Conservation (phyloP, 2,797 vertebrate species). For the Channallabes apus region DNA sequence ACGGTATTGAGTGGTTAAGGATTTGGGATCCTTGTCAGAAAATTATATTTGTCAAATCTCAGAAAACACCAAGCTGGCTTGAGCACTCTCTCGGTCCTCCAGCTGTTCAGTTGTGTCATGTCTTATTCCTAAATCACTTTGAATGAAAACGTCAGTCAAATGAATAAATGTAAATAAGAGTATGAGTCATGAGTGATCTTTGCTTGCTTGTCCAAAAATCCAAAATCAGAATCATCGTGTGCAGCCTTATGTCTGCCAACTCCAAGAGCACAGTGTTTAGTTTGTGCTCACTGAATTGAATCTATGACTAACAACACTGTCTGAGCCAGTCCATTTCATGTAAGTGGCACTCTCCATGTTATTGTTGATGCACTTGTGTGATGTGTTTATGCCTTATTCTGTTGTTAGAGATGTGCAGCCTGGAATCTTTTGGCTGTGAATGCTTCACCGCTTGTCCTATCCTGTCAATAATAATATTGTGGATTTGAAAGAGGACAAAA, state of each 20-base stretch:
- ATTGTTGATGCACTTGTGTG: background rate
- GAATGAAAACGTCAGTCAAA: background rate
- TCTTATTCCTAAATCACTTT: background rate
- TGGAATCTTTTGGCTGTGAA: constrained; percentile 12
- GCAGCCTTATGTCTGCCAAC: background rate
- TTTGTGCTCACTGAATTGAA: background rate
- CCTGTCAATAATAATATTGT: background rate
- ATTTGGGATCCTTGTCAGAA: background rate
- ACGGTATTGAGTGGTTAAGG: background rate
- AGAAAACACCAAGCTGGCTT: background rate
- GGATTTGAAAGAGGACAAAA: background rate
- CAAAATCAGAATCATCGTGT: background rate
- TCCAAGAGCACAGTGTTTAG: background rate
- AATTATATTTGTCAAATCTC: background rate
- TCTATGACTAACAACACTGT: background rate
- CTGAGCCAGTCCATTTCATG: background rate
- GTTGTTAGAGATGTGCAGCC: background rate
- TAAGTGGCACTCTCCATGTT: constrained; percentile 16
- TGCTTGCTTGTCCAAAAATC: background rate
- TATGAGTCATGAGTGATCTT: background rate
- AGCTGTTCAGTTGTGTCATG: background rate
- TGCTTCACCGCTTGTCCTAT: constrained; percentile 5
- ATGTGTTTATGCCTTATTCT: constrained; percentile 1
- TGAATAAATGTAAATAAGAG: background rate
- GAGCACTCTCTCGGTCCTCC: background rate